Conservation (phyloP, 2,797 vertebrate genomes). For the Typhlichthys eigenmanni region DNA sequence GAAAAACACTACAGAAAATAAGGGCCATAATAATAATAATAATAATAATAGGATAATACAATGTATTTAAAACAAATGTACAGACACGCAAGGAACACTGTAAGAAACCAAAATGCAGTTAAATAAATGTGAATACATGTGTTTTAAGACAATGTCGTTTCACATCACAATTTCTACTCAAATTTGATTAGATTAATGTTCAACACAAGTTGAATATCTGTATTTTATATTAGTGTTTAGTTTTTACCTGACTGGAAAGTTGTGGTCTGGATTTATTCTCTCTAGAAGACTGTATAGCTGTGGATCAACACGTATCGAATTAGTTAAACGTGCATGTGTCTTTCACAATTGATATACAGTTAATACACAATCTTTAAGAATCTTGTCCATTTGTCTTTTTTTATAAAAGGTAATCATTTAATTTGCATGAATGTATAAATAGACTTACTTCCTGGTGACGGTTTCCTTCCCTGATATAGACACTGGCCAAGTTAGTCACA, state of each 20-base stretch:
- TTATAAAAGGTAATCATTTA: not conserved
- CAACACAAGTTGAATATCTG: not conserved
- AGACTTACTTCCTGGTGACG: slow-evolving; percentile 91
- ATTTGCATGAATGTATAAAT: not conserved
- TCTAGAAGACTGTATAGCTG: slow-evolving; percentile 95
- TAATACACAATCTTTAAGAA: not conserved
- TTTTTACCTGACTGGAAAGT: slow-evolving; percentile 93
- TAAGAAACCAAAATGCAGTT: too few species aligned
- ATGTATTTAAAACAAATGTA: too few species aligned
- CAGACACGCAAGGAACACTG: too few species aligned
- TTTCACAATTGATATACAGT: not conserved
- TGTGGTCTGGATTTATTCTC: slow-evolving; percentile 98
- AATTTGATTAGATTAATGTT: not conserved
- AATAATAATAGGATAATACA: too few species aligned
- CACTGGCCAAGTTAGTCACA: slow-evolving; percentile 96
- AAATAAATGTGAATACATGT: too few species aligned
- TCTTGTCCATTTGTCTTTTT: not conserved
- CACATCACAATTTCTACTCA: too few species aligned
- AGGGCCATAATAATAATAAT: too few species aligned
- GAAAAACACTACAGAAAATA: not conserved
- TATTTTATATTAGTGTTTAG: not conserved
- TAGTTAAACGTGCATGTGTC: not conserved
- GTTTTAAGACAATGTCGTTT: too few species aligned
- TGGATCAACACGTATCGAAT: slow-evolving; percentile 4
- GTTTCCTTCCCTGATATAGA: slow-evolving; percentile 98